Base-by-base conservation (phyloP, 2,113 vertebrate species). In the Copsychus sechellarum region DNA sequence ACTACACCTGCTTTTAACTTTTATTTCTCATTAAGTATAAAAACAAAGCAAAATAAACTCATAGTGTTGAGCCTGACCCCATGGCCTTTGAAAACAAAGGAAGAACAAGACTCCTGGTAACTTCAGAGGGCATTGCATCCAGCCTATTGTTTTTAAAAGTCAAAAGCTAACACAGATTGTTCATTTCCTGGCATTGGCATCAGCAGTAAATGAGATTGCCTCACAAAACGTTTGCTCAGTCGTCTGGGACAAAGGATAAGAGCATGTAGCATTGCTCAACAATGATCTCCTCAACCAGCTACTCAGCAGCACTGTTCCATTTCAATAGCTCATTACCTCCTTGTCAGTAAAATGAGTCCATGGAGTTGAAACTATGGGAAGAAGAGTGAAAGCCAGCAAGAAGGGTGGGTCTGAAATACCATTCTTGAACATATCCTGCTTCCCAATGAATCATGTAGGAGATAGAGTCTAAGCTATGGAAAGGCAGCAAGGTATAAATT, bases 161-260 rank as follows among this genome's bases (percentile, higher is more conserved):
- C 95, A 93, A 93, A 94, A 96, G 88, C 92, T 93, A 95, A 95
- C 94, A 90, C 60, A 93, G 88, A 93, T 96, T 92, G 85, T 95
- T 97, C 93, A 81, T 92, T 97, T 97, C 96, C 94, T 95, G 95
- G 86, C 86, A 94, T 90, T 94, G 94, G 88, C 93, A 97, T 93
- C 88, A 86, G 82, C 88, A 90, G 67, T 88, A 94, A 93, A 90
- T 81, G 82, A 88, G 79, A 96, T 93, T 97, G 96, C 96, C 60
- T 95, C 93, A 94, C 79, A 90, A 92, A 95, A 88, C 18, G 6
- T 96, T 94, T 94, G 60, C 88, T 96, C 72, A 92, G 93, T 78
- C 80, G 86, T 96, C 86, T 90, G 86, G 95, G 88, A 96, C 93
- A 90, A 96, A 95, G 93, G 88, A 93, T 94, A 96, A 93, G 92